Conservation (phyloP, 2,113 vertebrate genomes). For the Otocyon megalotis region DNA sequence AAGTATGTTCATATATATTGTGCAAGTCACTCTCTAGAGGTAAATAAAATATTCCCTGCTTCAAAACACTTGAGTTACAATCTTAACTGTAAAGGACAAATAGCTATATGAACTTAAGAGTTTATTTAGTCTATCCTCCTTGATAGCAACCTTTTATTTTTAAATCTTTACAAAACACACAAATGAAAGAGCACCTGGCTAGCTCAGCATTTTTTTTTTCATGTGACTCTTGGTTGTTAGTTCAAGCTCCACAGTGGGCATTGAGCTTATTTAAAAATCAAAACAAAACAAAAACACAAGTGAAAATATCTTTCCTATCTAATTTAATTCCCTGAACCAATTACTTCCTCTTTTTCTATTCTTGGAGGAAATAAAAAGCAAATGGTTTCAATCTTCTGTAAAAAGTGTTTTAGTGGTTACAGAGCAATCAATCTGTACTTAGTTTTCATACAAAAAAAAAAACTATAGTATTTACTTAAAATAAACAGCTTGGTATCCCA, state of each 20-base stretch:
- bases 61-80: conserved; percentile 17
- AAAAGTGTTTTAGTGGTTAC: background rate
- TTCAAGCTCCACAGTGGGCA: background rate
- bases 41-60: conserved; percentile 6
- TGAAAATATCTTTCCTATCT: conserved; percentile 39
- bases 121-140: background rate
- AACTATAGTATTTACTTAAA: conserved; percentile 34
- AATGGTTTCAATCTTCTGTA: background rate
- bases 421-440: background rate
- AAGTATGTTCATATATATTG: background rate
- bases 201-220: background rate
- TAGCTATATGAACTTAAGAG: background rate
- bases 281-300: background rate
- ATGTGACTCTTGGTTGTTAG: background rate
- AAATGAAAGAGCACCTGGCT: background rate
- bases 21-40: conserved; percentile 18
- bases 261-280: background rate
- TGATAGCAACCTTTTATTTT: background rate
- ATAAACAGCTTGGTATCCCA: background rate
- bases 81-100: background rate
- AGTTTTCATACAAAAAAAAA: conserved; percentile 39
- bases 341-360: conserved; percentile 11
- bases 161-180: conserved; percentile 53
- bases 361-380: conserved; percentile 45
- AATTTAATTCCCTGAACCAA: conserved; percentile 30